Conservation (phyloP, 2,888 invertebrate species). For the Yponomeuta cagnagella region DNA sequence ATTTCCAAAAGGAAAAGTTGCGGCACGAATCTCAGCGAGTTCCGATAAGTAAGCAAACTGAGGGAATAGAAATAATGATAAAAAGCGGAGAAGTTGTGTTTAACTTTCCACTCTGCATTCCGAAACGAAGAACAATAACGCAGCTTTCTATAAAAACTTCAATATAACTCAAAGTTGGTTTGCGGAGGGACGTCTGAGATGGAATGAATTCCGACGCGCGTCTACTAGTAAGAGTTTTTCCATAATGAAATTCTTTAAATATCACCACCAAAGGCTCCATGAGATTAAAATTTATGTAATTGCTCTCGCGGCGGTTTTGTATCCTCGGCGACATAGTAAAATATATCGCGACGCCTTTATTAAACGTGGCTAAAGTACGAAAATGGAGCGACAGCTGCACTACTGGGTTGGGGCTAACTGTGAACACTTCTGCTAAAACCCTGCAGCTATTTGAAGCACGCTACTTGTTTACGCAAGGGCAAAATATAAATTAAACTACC, state of each 20-base stretch:
- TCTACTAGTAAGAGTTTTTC: conserved; percentile 52
- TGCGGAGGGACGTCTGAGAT: conserved; percentile 44
- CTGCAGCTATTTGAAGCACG: not conserved
- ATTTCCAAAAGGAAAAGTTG: not conserved
- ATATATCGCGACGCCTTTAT: not conserved
- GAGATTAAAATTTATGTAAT: conserved; percentile 63
- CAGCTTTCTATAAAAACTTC: conserved; percentile 55
- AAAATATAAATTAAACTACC: conserved; percentile 7
- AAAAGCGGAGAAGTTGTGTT: conserved; percentile 14
- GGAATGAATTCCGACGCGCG: conserved; percentile 53
- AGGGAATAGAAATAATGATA: conserved; percentile 3
- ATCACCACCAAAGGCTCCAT: conserved; percentile 41
- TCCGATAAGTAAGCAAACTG: conserved; percentile 5
- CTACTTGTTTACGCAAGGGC: conserved; percentile 8
- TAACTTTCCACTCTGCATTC: conserved; percentile 32
- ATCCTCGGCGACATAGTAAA: not conserved
- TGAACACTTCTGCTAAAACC: not conserved
- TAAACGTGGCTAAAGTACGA: not conserved
- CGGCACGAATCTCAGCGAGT: not conserved
- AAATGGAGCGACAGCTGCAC: not conserved
- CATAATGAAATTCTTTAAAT: conserved; percentile 72
- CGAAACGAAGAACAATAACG: conserved; percentile 46
- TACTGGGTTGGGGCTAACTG: not conserved
- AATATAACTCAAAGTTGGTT: conserved; percentile 51
- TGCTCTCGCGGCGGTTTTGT: conserved; percentile 37